Base-by-base conservation (phyloP, 2,888 invertebrate genomes). In the Andrena trimmerana region DNA sequence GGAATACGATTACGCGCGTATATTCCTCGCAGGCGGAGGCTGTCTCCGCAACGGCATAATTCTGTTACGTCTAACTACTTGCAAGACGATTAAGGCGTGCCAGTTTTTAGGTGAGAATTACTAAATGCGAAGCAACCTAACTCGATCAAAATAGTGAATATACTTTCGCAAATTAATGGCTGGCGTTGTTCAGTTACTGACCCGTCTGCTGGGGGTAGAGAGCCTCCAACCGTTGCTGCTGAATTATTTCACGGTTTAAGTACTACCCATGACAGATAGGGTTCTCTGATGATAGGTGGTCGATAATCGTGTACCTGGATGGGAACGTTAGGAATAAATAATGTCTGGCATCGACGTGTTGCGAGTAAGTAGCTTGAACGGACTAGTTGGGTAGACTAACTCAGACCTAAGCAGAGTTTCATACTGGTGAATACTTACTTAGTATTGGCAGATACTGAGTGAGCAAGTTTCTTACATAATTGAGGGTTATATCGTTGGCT, bases 241-340 rank as follows among this genome's bases (percentile, higher is more conserved):
- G 74, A 84, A 85, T 84, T 84, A 85, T 81, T 84, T 84, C 81
- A 77, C 80, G 72, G 31, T 66, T 70, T 50, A 71, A 80, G 24
- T 29, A 36, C 60, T 20, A 16, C 27, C 31, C 31, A n/a, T 10
- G 33, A 62, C 33, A 62, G 62, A 20, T 20, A 3, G 33, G 10
- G 33, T 33, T 62, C 10, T 5, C 33, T 7, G 33, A 62, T 16
- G 33, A 62, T 62, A 33, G 62, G 20, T 62, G 33, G 33, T 36
- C 62, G 20, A 62, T 33, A 33, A 33, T 10, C 62, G n/a, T 62
- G 33, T 20, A 42, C 16, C 42, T 42, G 20, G 33, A 62, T 33
- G 3, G 62, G 20, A 60, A 60, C n/a, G 62, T 33, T 20, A n/a
- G 33, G 33, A 62, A 62, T 62, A 33, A 62, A 62, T 20, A 20